Evolutionary conservation across 2,888 invertebrate genomes (phyloP).

Genomic region (Drosophila anomalipes): DNA sequence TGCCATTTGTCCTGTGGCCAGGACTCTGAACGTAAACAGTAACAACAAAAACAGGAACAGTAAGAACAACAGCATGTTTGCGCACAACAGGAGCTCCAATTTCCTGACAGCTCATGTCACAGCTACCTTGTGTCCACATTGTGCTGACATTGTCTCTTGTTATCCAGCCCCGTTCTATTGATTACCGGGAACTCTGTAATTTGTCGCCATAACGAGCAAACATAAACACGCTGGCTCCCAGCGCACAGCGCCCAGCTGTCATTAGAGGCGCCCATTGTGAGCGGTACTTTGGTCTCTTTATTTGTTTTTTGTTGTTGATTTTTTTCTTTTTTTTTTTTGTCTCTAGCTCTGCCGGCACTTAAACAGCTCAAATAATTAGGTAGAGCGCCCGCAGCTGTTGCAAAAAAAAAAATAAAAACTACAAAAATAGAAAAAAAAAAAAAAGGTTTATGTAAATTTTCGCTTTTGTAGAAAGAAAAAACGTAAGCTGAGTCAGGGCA

Average conservation of each 20-base stretch:
- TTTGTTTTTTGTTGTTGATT: conserved; percentile 18
- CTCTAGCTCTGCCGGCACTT: conserved; percentile 50
- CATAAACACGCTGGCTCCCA: conserved; percentile 27
- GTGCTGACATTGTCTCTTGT: conserved; percentile 1
- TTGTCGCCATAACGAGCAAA: conserved; percentile 52
- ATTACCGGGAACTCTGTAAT: conserved; percentile 48
- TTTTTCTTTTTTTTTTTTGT: conserved; percentile 22
- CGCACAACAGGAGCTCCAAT: conserved; percentile 31
- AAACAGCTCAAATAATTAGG: conserved; percentile 75
- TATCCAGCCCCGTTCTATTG: conserved; percentile 42
- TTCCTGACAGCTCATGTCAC: conserved; percentile 28
- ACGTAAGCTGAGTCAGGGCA: conserved; percentile 48
- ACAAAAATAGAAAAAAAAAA: background rate
- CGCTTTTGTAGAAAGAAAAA: conserved; percentile 30
- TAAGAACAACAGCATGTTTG: conserved; percentile 24
- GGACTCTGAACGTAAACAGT: conserved; percentile 15
- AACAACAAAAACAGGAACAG: background rate
- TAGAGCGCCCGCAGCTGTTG: conserved; percentile 37
- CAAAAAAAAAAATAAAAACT: conserved; percentile 18
- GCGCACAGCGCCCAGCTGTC: conserved; percentile 39
- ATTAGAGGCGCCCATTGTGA: conserved; percentile 60
- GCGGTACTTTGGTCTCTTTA: conserved; percentile 29
- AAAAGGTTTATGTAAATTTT: conserved; percentile 56
- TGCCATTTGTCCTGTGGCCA: conserved; percentile 34
- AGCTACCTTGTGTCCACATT: conserved; percentile 17